phyloP scores from a whole-genome alignment of 2,888 invertebrate genomes.

The Perizoma flavofasciatum region DNA sequence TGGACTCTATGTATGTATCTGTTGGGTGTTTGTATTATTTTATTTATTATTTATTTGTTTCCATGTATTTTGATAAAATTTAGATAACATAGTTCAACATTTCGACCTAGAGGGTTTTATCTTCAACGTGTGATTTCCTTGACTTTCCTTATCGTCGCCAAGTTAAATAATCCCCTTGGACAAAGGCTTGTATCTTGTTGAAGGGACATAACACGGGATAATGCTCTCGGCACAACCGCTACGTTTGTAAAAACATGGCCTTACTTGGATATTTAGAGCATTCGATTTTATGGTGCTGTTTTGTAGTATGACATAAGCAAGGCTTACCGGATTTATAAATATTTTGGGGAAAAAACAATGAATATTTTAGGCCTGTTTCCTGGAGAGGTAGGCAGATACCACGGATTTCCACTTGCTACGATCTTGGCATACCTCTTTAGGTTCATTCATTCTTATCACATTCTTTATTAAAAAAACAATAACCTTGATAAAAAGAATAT shows the following conservation, averaged over 20 bases:
- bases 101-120: conserved; percentile 20
- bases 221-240: conserved; percentile 24
- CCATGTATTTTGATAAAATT: conserved; percentile 14
- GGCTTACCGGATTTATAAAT: not conserved
- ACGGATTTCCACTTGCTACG: too few species aligned
- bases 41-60: too few species aligned
- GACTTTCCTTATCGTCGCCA: conserved; percentile 30
- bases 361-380: too few species aligned
- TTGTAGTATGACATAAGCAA: not conserved
- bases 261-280: conserved; percentile 15
- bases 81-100: conserved; percentile 18
- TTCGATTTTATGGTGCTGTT: conserved; percentile 1
- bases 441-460: too few species aligned
- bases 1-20: too few species aligned
- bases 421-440: too few species aligned
- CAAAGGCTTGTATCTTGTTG: conserved; percentile 30
- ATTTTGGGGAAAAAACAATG: too few species aligned
- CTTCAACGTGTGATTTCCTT: conserved; percentile 26
- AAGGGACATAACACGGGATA: conserved; percentile 33
- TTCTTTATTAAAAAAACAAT: too few species aligned
- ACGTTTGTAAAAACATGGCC: conserved; percentile 16
- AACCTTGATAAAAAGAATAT: not conserved
- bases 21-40: too few species aligned
- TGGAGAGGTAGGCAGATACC: too few species aligned
- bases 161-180: conserved; percentile 32